Percentiles rank a stretch among this genome's conserved stretches.
phyloP scores from a whole-genome alignment of 2,113 vertebrate genomes.

The Dipodomys spectabilis region DNA sequence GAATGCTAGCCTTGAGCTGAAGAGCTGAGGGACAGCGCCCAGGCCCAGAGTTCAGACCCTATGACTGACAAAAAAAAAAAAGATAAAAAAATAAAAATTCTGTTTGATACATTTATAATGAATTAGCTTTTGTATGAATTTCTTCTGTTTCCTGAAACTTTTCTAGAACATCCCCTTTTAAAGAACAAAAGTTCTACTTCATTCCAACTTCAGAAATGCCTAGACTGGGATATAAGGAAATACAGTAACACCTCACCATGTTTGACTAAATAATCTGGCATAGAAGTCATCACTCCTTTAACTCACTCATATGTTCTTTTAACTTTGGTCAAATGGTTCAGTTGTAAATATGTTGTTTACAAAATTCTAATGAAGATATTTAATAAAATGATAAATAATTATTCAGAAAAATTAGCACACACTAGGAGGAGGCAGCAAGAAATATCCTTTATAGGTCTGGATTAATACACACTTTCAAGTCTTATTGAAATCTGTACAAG shows the following conservation, averaged over 20 bases:
- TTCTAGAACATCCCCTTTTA: background rate
- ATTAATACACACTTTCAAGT: conserved; percentile 20
- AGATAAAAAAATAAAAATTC: too few species aligned
- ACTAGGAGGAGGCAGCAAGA: background rate
- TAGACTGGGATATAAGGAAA: background rate
- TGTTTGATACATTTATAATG: conserved; percentile 19
- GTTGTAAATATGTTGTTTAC: background rate
- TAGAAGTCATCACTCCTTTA: background rate
- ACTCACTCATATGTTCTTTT: conserved; percentile 25
- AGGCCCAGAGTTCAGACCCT: too few species aligned
- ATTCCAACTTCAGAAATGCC: background rate
- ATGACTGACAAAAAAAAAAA: too few species aligned
- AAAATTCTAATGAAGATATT: background rate
- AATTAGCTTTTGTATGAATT: conserved; percentile 21
- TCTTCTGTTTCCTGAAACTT: background rate
- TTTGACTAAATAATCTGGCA: background rate
- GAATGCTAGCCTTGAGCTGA: too few species aligned
- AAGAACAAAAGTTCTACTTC: background rate
- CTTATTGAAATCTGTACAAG: conserved; percentile 43
- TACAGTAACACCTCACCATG: background rate
- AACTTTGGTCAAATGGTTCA: conserved; percentile 22
- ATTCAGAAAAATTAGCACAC: conserved; percentile 36
- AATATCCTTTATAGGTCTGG: background rate
- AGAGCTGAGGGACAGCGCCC: too few species aligned
- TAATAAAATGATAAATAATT: background rate